Conservation (phyloP, 2,113 vertebrate species). For the Cheilinus undulatus region DNA sequence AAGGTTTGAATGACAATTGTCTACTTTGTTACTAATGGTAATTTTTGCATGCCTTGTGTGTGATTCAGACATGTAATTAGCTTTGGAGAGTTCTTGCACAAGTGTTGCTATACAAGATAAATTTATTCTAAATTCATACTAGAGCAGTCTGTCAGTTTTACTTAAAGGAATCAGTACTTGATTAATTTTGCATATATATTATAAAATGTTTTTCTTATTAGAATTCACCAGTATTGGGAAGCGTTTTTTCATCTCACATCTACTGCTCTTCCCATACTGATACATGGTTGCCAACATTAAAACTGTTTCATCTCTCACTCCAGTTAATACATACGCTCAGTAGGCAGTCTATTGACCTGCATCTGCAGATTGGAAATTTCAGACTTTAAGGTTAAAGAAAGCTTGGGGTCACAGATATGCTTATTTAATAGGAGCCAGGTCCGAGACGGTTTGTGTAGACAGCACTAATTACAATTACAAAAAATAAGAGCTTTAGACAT, state of each 20-base stretch:
- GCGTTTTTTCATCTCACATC: too few species aligned
- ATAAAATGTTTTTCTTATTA: background rate
- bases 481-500: conserved; percentile 11
- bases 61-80: background rate
- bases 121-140: conserved; percentile 6
- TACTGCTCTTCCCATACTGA: too few species aligned
- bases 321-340: background rate
- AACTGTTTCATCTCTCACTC: background rate
- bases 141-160: conserved; percentile 11
- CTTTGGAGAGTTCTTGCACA: background rate
- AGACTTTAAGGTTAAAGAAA: background rate
- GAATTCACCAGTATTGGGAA: background rate
- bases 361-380: background rate
- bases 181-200: conserved; percentile 16
- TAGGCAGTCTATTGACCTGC: too few species aligned
- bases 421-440: background rate
- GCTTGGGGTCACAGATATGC: background rate
- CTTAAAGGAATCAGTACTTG: background rate
- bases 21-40: too few species aligned
- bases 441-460: background rate
- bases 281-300: background rate
- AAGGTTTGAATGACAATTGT: too few species aligned
- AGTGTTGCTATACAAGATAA: conserved; percentile 19
- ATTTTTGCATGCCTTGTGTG: background rate
- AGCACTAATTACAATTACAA: background rate